These are phyloP conservation scores for Leucophora obtusa DNA, from an alignment of 2,888 invertebrate species.

Conservation along the genomic window DNA sequence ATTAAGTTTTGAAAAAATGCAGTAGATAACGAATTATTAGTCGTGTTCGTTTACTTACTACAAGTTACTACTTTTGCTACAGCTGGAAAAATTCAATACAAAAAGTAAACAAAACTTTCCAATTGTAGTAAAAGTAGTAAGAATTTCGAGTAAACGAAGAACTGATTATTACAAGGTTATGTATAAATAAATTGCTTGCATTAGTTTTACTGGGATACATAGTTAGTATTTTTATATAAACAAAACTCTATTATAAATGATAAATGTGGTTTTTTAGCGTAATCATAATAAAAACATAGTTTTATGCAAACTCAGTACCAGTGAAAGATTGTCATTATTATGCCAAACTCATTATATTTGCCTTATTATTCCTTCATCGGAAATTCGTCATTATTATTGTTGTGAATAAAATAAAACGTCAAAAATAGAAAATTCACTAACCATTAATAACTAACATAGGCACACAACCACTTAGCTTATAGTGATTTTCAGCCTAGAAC, in stretches of 20 bases:
- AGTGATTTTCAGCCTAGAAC: background rate
- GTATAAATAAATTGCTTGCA: too few species aligned
- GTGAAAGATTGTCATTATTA: background rate
- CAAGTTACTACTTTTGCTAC: too few species aligned
- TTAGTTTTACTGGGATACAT: too few species aligned
- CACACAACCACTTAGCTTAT: background rate
- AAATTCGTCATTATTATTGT: too few species aligned
- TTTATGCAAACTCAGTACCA: background rate
- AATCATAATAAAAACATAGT: background rate
- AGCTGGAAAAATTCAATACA: too few species aligned
- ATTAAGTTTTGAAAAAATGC: too few species aligned
- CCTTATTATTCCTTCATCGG: background rate
- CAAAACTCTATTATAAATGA: slow-evolving; percentile 42
- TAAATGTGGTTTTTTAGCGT: slow-evolving; percentile 15
- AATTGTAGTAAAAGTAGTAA: too few species aligned
- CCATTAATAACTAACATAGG: background rate
- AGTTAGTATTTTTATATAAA: background rate
- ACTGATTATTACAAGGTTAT: too few species aligned
- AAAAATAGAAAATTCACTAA: background rate
- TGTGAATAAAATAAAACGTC: background rate
- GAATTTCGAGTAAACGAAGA: too few species aligned
- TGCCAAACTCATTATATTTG: background rate
- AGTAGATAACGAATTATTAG: too few species aligned
- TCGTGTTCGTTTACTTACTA: too few species aligned
- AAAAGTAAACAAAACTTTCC: too few species aligned